Percentiles rank a stretch among this genome's conserved stretches.
Evolutionary conservation across 2,797 vertebrate species (phyloP).

Genomic region (Iguana delicatissima): DNA sequence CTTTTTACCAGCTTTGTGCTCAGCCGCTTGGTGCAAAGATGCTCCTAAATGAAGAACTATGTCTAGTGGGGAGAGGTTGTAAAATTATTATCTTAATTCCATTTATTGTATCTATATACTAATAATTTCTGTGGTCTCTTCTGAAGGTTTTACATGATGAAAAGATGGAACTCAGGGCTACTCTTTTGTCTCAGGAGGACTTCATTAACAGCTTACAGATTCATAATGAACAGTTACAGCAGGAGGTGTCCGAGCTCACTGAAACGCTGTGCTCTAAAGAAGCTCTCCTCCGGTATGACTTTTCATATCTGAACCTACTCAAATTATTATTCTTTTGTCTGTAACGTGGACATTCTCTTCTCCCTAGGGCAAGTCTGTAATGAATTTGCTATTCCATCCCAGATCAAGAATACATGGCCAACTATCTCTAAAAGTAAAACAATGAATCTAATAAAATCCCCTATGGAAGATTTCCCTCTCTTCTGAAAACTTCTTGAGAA

Average conservation of each 20-base stretch:
- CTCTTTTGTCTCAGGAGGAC: slow-evolving; percentile 83
- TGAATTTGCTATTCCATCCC: neutral
- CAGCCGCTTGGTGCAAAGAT: neutral
- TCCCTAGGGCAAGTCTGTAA: neutral
- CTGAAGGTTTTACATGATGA: slow-evolving; percentile 83
- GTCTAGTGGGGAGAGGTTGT: neutral
- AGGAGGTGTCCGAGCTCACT: slow-evolving; percentile 79
- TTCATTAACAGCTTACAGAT: slow-evolving; percentile 79
- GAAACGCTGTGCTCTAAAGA: slow-evolving; percentile 83
- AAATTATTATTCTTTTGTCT: neutral
- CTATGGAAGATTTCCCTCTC: neutral
- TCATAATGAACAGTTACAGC: slow-evolving; percentile 82
- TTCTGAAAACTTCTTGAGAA: slow-evolving; percentile 2
- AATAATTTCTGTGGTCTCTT: slow-evolving; percentile 8
- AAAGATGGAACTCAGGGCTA: slow-evolving; percentile 82
- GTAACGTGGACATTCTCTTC: neutral
- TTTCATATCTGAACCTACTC: neutral
- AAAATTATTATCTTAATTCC: fast-evolving
- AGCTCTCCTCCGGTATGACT: slow-evolving; percentile 82
- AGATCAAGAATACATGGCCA: neutral
- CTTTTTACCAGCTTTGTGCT: neutral
- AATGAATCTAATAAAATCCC: neutral
- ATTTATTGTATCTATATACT: neutral
- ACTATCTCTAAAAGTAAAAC: neutral
- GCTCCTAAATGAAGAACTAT: neutral